phyloP scores from a whole-genome alignment of 2,797 vertebrate species.

The Dendrocincla fuliginosa region DNA sequence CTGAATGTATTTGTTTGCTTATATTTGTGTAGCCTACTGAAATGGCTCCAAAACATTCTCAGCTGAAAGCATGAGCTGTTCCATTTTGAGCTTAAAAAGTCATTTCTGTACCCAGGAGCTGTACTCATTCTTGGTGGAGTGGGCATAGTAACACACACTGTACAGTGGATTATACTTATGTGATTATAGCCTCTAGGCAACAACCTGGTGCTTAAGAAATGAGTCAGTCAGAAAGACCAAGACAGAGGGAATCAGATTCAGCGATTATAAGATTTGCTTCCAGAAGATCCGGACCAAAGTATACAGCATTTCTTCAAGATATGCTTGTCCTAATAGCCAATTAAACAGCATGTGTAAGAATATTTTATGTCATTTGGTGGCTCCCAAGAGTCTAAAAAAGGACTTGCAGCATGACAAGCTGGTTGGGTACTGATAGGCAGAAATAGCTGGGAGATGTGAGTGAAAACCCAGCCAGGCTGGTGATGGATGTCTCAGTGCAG shows the following conservation, averaged over 20 bases:
- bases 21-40: background rate
- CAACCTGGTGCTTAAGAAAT: slow-evolving; percentile 45
- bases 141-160: slow-evolving; percentile 11
- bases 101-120: slow-evolving; percentile 9
- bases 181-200: slow-evolving; percentile 51
- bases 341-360: background rate
- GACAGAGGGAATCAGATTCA: slow-evolving; percentile 11
- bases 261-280: background rate
- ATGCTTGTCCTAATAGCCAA: background rate
- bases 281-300: background rate
- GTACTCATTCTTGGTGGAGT: background rate
- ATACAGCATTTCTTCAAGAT: background rate
- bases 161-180: slow-evolving; percentile 23
- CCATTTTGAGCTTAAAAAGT: slow-evolving; percentile 25
- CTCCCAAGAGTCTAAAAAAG: background rate
- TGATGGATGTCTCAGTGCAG: background rate
- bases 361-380: background rate
- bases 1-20: background rate
- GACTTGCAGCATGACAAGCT: background rate
- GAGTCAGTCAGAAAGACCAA: slow-evolving; percentile 45
- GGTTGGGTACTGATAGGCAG: background rate
- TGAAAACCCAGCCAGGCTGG: background rate
- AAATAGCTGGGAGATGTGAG: background rate
- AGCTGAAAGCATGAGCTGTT: background rate
- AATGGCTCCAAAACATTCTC: background rate